These are phyloP conservation scores for Drosophila macrothrix DNA, from an alignment of 2,888 invertebrate species.

Conservation along the genomic window DNA sequence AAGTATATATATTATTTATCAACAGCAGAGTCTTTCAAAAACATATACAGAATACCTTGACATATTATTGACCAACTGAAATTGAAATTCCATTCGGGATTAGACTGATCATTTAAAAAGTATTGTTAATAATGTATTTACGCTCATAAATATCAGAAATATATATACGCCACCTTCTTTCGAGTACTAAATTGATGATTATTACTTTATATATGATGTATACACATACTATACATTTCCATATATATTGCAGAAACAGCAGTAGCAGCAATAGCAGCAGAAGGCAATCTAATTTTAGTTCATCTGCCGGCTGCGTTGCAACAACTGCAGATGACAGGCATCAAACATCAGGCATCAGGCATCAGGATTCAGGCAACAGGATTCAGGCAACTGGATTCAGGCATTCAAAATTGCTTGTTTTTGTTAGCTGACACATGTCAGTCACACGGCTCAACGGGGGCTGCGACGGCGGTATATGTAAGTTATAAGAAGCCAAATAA, in stretches of 20 bases:
- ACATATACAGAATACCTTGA: neutral
- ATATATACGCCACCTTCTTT: neutral
- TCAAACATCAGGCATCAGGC: conserved; percentile 16
- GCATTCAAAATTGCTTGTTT: conserved; percentile 38
- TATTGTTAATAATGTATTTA: neutral
- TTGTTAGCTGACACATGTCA: conserved; percentile 36
- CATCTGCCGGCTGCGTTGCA: conserved; percentile 32
- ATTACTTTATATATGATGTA: conserved; percentile 20
- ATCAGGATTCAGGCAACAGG: conserved; percentile 19
- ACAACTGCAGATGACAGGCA: conserved; percentile 57
- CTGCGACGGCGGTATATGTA: conserved; percentile 6
- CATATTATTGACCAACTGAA: neutral
- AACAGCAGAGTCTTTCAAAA: neutral
- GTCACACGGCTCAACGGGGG: conserved; percentile 23
- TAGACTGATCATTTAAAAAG: neutral
- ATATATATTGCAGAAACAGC: conserved; percentile 17
- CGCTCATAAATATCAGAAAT: neutral
- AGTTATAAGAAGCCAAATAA: conserved; percentile 45
- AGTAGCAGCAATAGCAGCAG: conserved; percentile 16
- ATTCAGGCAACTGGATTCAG: conserved; percentile 27
- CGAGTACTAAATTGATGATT: neutral
- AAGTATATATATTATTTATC: too few species aligned
- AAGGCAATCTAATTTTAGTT: conserved; percentile 67
- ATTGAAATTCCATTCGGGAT: too few species aligned
- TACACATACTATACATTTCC: neutral